A percentile compares a stretch with the other conserved stretches of the same genome.
phyloP scores from a whole-genome alignment of 2,113 vertebrate genomes.

The Fulica atra region DNA sequence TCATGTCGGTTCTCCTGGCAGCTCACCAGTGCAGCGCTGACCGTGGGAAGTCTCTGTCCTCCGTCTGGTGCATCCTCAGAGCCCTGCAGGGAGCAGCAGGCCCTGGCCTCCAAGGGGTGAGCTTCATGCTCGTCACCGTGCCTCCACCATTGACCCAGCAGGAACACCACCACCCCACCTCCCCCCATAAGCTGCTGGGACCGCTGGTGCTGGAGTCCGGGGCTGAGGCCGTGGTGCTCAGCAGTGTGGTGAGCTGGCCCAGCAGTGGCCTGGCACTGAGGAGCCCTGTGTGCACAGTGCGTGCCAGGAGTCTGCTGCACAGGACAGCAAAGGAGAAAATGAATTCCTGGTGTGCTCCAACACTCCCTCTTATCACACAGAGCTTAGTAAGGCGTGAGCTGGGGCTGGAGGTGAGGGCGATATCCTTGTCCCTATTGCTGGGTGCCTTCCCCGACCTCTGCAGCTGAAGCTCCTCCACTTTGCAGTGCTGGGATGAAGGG shows the following conservation, averaged over 20 bases:
- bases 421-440: not conserved
- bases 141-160: not conserved
- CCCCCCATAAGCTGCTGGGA: not conserved
- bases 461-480: not conserved
- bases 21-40: not conserved
- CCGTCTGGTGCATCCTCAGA: not conserved
- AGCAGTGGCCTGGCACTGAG: not conserved
- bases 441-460: not conserved
- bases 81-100: not conserved
- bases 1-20: not conserved
- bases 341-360: not conserved
- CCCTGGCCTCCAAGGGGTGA: not conserved
- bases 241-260: rapidly evolving
- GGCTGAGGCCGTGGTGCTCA: not conserved
- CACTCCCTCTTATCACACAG: not conserved
- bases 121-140: not conserved
- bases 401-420: not conserved
- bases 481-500: not conserved
- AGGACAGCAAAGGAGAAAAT: not conserved
- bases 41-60: not conserved
- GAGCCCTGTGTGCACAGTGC: rapidly evolving
- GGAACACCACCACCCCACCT: not conserved
- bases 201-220: not conserved
- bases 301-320: rapidly evolving
- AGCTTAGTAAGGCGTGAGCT: rapidly evolving